Conservation (phyloP, 1,140 invertebrate genomes). For the Aradophagus sp. region DNA sequence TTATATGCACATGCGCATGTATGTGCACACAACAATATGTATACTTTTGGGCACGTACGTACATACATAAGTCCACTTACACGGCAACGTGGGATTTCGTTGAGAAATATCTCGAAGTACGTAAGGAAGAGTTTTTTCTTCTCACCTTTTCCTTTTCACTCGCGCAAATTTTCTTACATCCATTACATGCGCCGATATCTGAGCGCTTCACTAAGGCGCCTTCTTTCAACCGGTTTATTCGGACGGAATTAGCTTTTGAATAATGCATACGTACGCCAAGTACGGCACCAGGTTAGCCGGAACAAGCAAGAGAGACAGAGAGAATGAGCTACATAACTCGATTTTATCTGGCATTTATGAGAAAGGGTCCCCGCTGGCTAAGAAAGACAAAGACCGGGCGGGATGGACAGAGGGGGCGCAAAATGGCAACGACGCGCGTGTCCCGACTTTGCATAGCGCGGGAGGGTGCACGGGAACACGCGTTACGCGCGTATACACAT, state of each 20-base stretch:
- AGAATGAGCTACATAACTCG: conserved; percentile 62
- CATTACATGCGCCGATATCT: conserved; percentile 60
- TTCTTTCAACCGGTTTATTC: conserved; percentile 66
- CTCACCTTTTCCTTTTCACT: conserved; percentile 44
- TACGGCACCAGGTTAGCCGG: conserved; percentile 49
- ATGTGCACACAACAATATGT: too few species aligned
- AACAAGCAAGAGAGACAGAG: conserved; percentile 56
- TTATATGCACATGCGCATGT: too few species aligned
- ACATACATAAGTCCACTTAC: background rate
- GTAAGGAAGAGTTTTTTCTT: conserved; percentile 33
- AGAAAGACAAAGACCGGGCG: conserved; percentile 54
- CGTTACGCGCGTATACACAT: conserved; percentile 19
- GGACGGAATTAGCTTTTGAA: conserved; percentile 69
- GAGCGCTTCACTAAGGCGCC: conserved; percentile 54
- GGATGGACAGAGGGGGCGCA: conserved; percentile 15
- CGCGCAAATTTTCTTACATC: conserved; percentile 57
- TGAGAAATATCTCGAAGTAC: conserved; percentile 27
- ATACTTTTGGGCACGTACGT: too few species aligned
- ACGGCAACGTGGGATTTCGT: conserved; percentile 16
- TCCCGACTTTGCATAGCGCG: conserved; percentile 49
- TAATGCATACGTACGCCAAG: conserved; percentile 65
- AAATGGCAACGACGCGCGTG: conserved; percentile 43
- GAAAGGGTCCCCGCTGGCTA: conserved; percentile 53
- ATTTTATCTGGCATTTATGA: conserved; percentile 72
- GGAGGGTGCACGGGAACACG: conserved; percentile 22